Conservation (phyloP, 2,113 vertebrate species). For the Daubentonia madagascariensis region DNA sequence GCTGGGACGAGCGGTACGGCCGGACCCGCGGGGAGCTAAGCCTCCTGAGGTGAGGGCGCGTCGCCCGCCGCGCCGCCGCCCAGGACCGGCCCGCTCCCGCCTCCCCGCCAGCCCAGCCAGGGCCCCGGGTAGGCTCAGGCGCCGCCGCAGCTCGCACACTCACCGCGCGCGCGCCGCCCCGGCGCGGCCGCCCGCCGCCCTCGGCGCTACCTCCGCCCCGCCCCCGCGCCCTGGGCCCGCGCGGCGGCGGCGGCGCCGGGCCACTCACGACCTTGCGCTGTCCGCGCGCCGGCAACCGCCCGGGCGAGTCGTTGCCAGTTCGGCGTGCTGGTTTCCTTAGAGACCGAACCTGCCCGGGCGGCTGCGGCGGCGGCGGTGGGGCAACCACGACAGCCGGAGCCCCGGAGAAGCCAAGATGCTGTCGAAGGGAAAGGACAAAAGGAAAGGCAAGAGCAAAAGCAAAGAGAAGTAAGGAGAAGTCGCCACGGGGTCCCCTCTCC, state of each 20-base stretch:
- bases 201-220: background rate
- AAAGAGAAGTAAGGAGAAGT: constrained; percentile 60
- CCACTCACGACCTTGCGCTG: constrained; percentile 50
- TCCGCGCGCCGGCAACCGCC: background rate
- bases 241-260: background rate
- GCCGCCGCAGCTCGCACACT: background rate
- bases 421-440: constrained; percentile 25
- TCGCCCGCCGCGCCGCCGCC: background rate
- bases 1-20: background rate
- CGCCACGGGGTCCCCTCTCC: background rate
- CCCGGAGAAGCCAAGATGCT: constrained; percentile 28
- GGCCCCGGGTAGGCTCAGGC: rapidly evolving
- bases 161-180: constrained; percentile 54
- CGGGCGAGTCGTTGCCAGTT: rapidly evolving
- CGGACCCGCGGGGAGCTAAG: background rate
- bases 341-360: background rate
- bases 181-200: constrained; percentile 31
- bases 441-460: constrained; percentile 29
- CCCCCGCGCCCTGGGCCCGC: background rate
- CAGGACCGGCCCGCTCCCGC: rapidly evolving
- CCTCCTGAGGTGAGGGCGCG: background rate
- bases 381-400: rapidly evolving
- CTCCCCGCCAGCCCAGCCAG: rapidly evolving
- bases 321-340: constrained; percentile 47
- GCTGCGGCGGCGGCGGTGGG: rapidly evolving